Evolutionary conservation across 2,888 invertebrate genomes (phyloP), one percentile per base, ranked within the genome.

Genomic region (Cataglyphis rosenhaueri): DNA sequence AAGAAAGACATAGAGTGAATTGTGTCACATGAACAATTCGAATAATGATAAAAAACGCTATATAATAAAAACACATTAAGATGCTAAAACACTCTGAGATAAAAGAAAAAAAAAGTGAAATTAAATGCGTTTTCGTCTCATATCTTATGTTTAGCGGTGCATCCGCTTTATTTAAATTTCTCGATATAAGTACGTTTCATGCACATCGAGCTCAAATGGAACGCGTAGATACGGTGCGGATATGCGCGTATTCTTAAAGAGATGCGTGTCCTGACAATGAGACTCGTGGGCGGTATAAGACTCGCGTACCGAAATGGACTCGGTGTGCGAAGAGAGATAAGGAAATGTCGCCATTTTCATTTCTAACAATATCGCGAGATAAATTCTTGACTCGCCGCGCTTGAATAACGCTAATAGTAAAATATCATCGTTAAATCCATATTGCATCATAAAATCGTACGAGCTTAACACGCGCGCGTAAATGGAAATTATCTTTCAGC

Each of bases 271-370:
- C 71, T 44, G 64, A 78, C 84, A 83, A 83, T 83, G 61, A 78
- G 52, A 61, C 41, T 41, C 71, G 83, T 84, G 71, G 84, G 84
- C 76, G 76, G 71, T n/a, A 57, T 44, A 82, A 48, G 38, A 84
- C 44, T 82, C 83, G 48, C 59, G 48, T 55, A 59, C 64, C 38
- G 57, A 79, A 79, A 78, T 82, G 82, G 61, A 65, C 61, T 38
- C 41, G 44, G 18, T 55, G 71, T 35, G 44, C 73, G 21, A 52
- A 52, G 52, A 59, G 44, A 73, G 74, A 79, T 59, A 44, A 12
- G 59, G 32, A 79, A 59, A 55, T 35, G 15, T 71, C 21, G 57
- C 73, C 21, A 73, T 59, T 79, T 79, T 79, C 44, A n/a, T 79
- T 71, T 59, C 44, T 59, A 59, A 73, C 73, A 71, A 71, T 71